phyloP scores from a whole-genome alignment of 2,888 invertebrate genomes.

The Xanthorhoe spadicearia region DNA sequence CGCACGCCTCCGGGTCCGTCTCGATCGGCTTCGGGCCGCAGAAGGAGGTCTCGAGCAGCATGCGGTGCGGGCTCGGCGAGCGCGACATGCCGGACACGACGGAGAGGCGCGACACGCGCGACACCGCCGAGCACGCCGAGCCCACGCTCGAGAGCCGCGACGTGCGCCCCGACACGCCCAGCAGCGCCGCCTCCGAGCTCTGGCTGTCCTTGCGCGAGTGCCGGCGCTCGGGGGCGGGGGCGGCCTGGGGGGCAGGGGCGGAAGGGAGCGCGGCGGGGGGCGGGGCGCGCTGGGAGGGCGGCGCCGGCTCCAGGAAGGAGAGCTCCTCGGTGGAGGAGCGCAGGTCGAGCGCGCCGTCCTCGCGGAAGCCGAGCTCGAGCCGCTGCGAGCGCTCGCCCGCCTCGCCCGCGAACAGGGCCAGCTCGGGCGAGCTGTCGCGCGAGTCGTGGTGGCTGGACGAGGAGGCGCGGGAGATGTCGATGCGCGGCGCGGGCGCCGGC shows the following conservation, averaged over 20 bases:
- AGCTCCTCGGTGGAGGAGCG: conserved; percentile 95
- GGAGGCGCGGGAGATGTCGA: conserved; percentile 95
- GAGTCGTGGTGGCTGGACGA: conserved; percentile 95
- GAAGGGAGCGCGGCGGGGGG: conserved; percentile 52
- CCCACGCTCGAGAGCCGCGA: conserved; percentile 90
- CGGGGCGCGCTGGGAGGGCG: conserved; percentile 58
- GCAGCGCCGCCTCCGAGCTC: conserved; percentile 90
- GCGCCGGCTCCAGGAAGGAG: conserved; percentile 89
- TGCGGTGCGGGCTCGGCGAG: conserved; percentile 95
- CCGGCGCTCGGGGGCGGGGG: conserved; percentile 71
- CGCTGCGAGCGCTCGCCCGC: conserved; percentile 54
- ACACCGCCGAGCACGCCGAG: conserved; percentile 88
- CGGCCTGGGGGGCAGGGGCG: conserved; percentile 63
- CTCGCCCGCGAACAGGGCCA: conserved; percentile 89
- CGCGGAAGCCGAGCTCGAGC: conserved; percentile 85
- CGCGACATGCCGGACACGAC: conserved; percentile 85
- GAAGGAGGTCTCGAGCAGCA: conserved; percentile 95
- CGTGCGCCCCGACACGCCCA: conserved; percentile 91
- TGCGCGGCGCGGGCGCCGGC: conserved; percentile 91
- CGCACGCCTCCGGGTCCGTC: conserved; percentile 77
- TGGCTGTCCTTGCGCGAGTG: conserved; percentile 90
- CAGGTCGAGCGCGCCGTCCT: conserved; percentile 93
- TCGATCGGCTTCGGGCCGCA: conserved; percentile 92
- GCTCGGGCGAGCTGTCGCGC: conserved; percentile 92
- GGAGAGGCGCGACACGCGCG: conserved; percentile 72